Base-by-base conservation (phyloP, 2,888 invertebrate genomes). In the Synergus japonicus region DNA sequence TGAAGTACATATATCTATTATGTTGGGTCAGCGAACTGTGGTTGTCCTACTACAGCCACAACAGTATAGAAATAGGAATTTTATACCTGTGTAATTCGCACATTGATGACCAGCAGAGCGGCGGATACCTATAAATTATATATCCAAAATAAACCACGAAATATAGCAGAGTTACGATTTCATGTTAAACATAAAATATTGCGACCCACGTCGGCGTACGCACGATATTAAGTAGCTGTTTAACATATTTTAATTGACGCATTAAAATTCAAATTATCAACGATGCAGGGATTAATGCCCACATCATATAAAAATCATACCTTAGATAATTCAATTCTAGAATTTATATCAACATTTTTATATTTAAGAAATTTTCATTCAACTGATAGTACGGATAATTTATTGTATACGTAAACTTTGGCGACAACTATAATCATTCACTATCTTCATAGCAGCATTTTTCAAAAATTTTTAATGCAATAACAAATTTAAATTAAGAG, bases 161-260 rank as follows among this genome's bases (percentile, higher is more conserved):
- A 82, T 84, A 82, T 84, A 84, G 83, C 87, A 87, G 86, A 89
- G 88, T 88, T 88, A 90, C 89, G 90, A 85, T 89, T 90, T 90
- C 89, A 87, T 86, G 88, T 90, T 90, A 89, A 90, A 89, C 85
- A 88, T 90, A 88, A 90, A 89, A 89, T 86, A 85, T 87, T 87
- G 85, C 87, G 85, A 85, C 83, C 86, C 87, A 81, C 81, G 87
- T 84, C 85, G 81, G 49, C 60, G 37, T 29, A 69, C 49, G 67
- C 77, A 77, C 78, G 84, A 69, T 88, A 87, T 89, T 89, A 89
- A 87, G 88, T 87, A 88, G 89, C 89, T 88, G 85, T 86, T 90
- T 90, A 90, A 87, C 88, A 90, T 90, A 90, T 90, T 90, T 90
- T 89, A 90, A 90, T 90, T 89, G 88, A 86, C 83, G 82, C 86